Base-by-base conservation (phyloP, 1,140 invertebrate genomes). In the Pseudobourletiella spinata region DNA sequence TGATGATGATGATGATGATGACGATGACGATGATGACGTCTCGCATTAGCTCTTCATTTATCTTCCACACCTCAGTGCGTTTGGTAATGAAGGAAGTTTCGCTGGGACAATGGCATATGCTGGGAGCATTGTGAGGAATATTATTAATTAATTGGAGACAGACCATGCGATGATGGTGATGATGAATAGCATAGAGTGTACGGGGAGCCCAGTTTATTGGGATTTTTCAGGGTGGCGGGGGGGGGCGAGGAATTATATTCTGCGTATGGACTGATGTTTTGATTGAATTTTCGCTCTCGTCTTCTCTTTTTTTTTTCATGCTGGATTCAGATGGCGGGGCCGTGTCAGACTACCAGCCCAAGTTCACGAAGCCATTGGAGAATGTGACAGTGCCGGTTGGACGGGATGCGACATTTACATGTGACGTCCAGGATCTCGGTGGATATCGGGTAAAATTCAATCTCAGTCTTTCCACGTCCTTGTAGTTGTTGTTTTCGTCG, bases 351-450 rank as follows among this genome's bases (percentile, higher is more conserved):
- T 87, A 85, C 75, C 86, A 89, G 73, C 90, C 90, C 14, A 86
- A 89, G 75, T 93, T 94, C 73, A 81, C 82, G 39, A 84, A 88
- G 64, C 83, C 85, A 51, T 83, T 93, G 69, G 79, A 81, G 61
- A 94, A 94, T 80, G 77, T 92, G 63, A 91, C 90, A 39, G 81
- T 92, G 43, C 80, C 88, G 60, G 79, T 90, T 46, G 89, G 89
- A 61, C 80, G 90, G 72, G 88, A 93, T 76, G 89, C 89, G 44
- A 87, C 83, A 52, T 91, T 94, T 73, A 86, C 84, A 72, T 94
- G 91, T 76, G 79, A 88, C 70, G 88, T 94, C 32, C 83, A 86
- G 70, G 86, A 91, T 76, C 81, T 93, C 66, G 89, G 89, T 50
- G 87, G 87, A 72, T 93, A 92, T 78, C 87, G 89, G 79, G 91